phyloP scores from a whole-genome alignment of 2,797 vertebrate species.

The Scolopax bukidnonensis region DNA sequence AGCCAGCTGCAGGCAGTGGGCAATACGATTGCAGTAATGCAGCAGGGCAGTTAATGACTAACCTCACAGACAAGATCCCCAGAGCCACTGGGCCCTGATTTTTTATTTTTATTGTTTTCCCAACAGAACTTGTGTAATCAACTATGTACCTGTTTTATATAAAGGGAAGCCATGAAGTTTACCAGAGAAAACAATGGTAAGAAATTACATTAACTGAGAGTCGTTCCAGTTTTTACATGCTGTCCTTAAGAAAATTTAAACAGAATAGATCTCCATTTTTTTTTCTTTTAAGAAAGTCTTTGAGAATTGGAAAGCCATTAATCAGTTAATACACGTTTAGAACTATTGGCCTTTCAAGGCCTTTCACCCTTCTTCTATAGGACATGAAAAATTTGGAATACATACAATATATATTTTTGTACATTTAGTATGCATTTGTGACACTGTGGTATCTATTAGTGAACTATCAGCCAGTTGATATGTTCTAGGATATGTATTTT shows the following conservation, averaged over 20 bases:
- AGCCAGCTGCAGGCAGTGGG: neutral
- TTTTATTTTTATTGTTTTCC: neutral
- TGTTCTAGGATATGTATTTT: neutral
- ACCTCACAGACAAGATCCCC: neutral
- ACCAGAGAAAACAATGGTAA: neutral
- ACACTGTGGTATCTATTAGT: neutral
- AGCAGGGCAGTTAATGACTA: neutral
- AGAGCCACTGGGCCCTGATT: neutral
- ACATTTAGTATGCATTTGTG: neutral
- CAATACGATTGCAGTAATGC: fast-evolving
- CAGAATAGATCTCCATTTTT: neutral
- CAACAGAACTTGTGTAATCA: neutral
- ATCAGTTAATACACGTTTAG: neutral
- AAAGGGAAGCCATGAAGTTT: neutral
- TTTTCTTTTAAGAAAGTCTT: neutral
- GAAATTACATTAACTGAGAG: too few species aligned
- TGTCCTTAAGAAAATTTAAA: neutral
- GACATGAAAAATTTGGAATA: neutral
- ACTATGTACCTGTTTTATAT: neutral
- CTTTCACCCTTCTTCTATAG: neutral
- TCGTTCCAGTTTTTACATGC: too few species aligned
- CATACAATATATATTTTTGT: too few species aligned
- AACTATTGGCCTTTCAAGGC: neutral
- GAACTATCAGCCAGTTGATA: neutral
- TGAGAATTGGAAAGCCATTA: neutral